Evolutionary conservation across 2,888 invertebrate species (phyloP).

Genomic region (Drosophila meridionalis): DNA sequence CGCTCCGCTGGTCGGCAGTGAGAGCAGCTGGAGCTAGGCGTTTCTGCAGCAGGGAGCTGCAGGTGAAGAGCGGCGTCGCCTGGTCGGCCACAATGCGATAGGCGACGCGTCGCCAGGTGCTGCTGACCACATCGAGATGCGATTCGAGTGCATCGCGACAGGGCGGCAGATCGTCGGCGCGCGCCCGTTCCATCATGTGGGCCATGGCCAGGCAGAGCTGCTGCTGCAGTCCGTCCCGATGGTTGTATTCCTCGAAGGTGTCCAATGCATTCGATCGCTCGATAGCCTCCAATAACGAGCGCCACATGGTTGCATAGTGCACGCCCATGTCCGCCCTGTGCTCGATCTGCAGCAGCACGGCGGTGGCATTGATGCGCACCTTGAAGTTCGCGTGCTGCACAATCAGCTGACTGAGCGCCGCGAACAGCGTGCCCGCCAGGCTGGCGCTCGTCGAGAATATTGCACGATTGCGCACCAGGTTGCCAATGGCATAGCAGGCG

Average conservation of each 20-base stretch:
- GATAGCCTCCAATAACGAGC: constrained; percentile 89
- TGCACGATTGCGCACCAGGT: constrained; percentile 89
- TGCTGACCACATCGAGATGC: constrained; percentile 74
- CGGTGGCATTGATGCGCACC: constrained; percentile 94
- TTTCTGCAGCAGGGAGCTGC: constrained; percentile 64
- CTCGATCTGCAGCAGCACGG: constrained; percentile 89
- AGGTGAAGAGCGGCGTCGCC: constrained; percentile 79
- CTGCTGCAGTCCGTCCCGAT: constrained; percentile 93
- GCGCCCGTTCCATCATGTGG: constrained; percentile 88
- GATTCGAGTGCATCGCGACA: constrained; percentile 83
- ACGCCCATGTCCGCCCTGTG: constrained; percentile 88
- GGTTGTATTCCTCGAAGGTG: constrained; percentile 93
- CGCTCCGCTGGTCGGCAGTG: constrained; percentile 49
- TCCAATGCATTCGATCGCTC: constrained; percentile 92
- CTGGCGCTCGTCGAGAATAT: constrained; percentile 70
- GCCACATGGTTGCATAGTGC: constrained; percentile 89
- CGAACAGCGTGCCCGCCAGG: constrained; percentile 86
- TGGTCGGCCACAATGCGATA: constrained; percentile 84
- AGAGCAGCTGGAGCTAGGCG: constrained; percentile 40
- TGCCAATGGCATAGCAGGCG: constrained; percentile 94
- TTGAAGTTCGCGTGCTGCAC: constrained; percentile 93
- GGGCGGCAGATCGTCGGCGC: constrained; percentile 87
- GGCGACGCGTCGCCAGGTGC: constrained; percentile 83
- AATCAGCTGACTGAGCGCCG: constrained; percentile 88
- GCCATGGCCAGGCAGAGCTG: constrained; percentile 92